phyloP scores from a whole-genome alignment of 2,113 vertebrate species.

The Eulemur macaco region DNA sequence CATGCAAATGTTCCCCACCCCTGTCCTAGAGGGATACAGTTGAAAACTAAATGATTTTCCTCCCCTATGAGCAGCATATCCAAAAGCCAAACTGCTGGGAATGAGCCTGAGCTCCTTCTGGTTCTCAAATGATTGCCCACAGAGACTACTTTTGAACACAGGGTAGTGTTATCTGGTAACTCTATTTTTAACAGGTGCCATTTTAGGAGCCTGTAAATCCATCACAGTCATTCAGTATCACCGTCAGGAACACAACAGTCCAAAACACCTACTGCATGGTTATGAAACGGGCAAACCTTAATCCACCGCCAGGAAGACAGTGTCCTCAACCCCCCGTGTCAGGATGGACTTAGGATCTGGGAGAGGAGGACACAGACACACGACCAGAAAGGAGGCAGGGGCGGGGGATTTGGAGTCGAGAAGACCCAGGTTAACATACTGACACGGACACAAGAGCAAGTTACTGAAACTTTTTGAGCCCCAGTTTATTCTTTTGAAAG shows the following conservation, averaged over 20 bases:
- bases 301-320: background rate
- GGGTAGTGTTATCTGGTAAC: background rate
- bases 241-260: background rate
- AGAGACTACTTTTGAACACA: background rate
- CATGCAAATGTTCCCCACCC: too few relatives aligned
- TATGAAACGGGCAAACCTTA: background rate
- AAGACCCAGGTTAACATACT: background rate
- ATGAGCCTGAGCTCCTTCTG: background rate
- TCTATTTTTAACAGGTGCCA: constrained; percentile 58
- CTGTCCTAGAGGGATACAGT: background rate
- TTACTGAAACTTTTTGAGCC: background rate
- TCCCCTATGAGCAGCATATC: background rate
- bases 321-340: background rate
- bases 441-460: background rate
- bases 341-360: background rate
- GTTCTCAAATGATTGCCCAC: background rate
- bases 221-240: background rate
- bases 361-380: accelerated
- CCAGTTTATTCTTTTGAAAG: background rate
- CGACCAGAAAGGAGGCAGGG: background rate
- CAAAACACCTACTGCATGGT: background rate
- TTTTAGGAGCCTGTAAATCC: background rate
- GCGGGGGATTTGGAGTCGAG: background rate
- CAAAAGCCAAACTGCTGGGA: background rate
- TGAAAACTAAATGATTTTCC: background rate